Base-by-base conservation (phyloP, 2,113 vertebrate genomes). In the Sinocyclocheilus maitianheensis region DNA sequence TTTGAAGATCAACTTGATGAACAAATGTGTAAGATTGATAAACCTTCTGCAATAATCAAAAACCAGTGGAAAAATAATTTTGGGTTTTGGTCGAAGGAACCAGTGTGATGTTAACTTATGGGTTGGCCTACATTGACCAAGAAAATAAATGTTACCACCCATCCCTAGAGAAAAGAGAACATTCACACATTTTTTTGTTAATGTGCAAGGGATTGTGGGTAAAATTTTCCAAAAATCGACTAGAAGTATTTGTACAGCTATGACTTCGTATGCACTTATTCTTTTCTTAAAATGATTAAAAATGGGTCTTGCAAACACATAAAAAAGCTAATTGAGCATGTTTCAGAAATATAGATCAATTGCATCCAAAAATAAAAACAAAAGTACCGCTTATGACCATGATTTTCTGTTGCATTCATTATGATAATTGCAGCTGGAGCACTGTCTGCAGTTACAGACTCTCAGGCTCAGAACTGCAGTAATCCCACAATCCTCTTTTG, bases 401-500 rank as follows among this genome's bases (percentile, higher is more conserved):
- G 62, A 71, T 34, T 53, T 43, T 26, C 9, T 69, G 62, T 82
- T 51, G 53, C 18, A 9, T 55, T 30, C 63, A 83, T 83, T 83
- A 83, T 37, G 48, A 83, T 71, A 83, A 83, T 83, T 83, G 48
- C 26, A 81, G 22, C 43, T 26, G 5, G 11, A 76, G 74, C 53
- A 58, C 76, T 13, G 18, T 48, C 20, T 18, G 12, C 18, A 43
- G 55, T 55, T 58, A 77, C 40, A 67, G 13, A 78, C 60, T 77
- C 40, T 20, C 43, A 6, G 14, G 12, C 16, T 24, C n/a, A 69
- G 24, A 82, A 71, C 22, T 30, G n/a, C 18, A 53, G 24, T 20
- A 78, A 85, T 43, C 74, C 43, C 48, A 74, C 67, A 84, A 67
- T 87, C 71, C 77, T 87, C 58, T 53, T 30, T 8, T 48, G 77